Evolutionary conservation across 1,140 invertebrate species (phyloP), one percentile per base, ranked within the genome.

Genomic region (Brachionus paranguensis): DNA sequence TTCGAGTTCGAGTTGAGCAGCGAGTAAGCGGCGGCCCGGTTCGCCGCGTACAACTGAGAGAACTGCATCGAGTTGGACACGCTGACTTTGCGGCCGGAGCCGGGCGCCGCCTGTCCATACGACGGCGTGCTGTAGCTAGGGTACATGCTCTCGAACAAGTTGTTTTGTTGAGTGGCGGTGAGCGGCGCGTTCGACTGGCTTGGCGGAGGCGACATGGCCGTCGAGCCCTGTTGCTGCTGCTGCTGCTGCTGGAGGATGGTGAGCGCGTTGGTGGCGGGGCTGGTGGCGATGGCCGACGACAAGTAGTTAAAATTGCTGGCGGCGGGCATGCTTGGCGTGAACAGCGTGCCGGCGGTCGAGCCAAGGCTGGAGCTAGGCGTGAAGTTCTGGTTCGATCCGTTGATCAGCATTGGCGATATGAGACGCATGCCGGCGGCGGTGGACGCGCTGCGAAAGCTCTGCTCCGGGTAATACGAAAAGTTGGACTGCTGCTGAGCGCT

Each of bases 361-460:
- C 78, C 78, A 6, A 81, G 24, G 14, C 78, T 81, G 0, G 53
- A 64, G 41, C 78, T 81, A 8, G 78, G 78, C 27, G 78, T 81
- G 12, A 81, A 81, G 37, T 68, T 68, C 41, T 81, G 78, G 37
- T 81, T 81, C 1, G 53, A 64, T 33, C 50, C 64, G 53, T 81
- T 81, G n/a, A 81, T 60, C 24, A 81, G 43, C 78, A 81, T 81
- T 37, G 78, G 78, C 41, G 78, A 68, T 64, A 81, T 68, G 55
- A 81, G 43, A 29, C 78, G 37, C 20, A 81, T 55, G 41, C 64
- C 64, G 11, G 78, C 53, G 17, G 78, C 53, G 1, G 78, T 81
- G 2, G 53, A 64, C 60, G 53, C 47, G 53, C 53, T 81, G n/a
- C 53, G 78, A n/a, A 64, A 43, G 41, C 27, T 24, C 53, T 60